Conservation (phyloP, 1,140 invertebrate genomes). For the Drosophila sp. region DNA sequence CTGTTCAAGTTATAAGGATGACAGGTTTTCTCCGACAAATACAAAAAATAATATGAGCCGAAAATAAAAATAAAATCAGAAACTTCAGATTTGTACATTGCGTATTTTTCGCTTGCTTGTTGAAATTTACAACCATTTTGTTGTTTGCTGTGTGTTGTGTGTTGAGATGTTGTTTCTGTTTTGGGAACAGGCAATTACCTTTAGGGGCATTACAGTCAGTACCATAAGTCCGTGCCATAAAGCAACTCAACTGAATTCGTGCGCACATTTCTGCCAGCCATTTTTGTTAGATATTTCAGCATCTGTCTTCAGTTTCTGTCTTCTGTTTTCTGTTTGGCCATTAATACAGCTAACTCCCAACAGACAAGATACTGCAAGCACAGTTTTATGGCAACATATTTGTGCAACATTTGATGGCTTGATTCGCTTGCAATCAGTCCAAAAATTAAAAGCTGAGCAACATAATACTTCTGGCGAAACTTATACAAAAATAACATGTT, state of each 20-base stretch:
- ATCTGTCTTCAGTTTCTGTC: slow-evolving; percentile 27
- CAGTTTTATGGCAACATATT: slow-evolving; percentile 43
- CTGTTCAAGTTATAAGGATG: slow-evolving; percentile 57
- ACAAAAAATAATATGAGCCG: slow-evolving; percentile 1
- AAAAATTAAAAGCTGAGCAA: slow-evolving; percentile 6
- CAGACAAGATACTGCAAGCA: slow-evolving; percentile 29
- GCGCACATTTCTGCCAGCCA: slow-evolving; percentile 50
- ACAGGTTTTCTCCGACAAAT: slow-evolving; percentile 50
- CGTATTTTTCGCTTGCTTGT: slow-evolving; percentile 7
- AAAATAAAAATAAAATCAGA: slow-evolving; percentile 22
- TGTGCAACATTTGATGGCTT: slow-evolving; percentile 48
- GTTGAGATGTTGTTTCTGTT: slow-evolving; percentile 13
- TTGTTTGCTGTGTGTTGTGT: slow-evolving; percentile 17
- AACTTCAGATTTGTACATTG: slow-evolving; percentile 42
- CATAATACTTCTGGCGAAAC: slow-evolving; percentile 6
- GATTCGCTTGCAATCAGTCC: slow-evolving; percentile 23
- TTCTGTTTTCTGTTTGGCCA: slow-evolving; percentile 2
- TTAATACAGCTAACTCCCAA: slow-evolving; percentile 10
- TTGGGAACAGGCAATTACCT: slow-evolving; percentile 55
- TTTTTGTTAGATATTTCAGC: slow-evolving; percentile 45
- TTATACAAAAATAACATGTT: background rate
- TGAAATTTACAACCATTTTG: slow-evolving; percentile 52
- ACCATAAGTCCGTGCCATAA: slow-evolving; percentile 30
- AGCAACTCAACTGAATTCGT: slow-evolving; percentile 24
- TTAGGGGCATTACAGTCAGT: slow-evolving; percentile 37